Evolutionary conservation across 2,113 vertebrate species (phyloP).

Genomic region (Ceratotherium simum): DNA sequence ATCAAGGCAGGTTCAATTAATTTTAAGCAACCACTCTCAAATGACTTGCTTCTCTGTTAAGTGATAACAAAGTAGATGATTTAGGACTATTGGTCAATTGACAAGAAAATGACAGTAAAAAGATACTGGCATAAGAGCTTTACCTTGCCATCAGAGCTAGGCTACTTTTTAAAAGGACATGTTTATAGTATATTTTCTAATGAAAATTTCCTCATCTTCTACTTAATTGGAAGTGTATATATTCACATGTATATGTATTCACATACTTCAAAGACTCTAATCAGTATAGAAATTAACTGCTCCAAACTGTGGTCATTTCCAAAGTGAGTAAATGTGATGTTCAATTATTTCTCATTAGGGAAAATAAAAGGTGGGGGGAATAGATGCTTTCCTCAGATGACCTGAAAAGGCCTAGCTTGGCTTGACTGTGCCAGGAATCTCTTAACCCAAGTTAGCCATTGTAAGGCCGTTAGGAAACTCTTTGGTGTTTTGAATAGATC

Average conservation of each 20-base stretch:
- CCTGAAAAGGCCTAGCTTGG: neutral
- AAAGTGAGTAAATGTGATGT: constrained; percentile 20
- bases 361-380: neutral
- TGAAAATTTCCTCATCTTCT: neutral
- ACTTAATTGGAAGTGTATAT: neutral
- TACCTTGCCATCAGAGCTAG: neutral
- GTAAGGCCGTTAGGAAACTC: neutral
- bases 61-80: neutral
- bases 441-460: neutral
- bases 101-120: neutral
- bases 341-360: neutral
- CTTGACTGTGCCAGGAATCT: neutral
- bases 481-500: neutral
- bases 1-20: neutral
- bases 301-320: neutral
- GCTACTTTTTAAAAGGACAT: neutral
- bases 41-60: constrained; percentile 25
- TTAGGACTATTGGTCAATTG: neutral
- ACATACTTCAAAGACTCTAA: constrained; percentile 28
- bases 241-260: neutral
- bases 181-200: constrained; percentile 8
- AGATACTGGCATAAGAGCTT: neutral
- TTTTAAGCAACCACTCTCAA: constrained; percentile 27
- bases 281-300: neutral
- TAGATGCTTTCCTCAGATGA: neutral